These are phyloP conservation scores for Chrysochloris asiatica DNA, from an alignment of 2,113 vertebrate genomes.

Conservation along the genomic window DNA sequence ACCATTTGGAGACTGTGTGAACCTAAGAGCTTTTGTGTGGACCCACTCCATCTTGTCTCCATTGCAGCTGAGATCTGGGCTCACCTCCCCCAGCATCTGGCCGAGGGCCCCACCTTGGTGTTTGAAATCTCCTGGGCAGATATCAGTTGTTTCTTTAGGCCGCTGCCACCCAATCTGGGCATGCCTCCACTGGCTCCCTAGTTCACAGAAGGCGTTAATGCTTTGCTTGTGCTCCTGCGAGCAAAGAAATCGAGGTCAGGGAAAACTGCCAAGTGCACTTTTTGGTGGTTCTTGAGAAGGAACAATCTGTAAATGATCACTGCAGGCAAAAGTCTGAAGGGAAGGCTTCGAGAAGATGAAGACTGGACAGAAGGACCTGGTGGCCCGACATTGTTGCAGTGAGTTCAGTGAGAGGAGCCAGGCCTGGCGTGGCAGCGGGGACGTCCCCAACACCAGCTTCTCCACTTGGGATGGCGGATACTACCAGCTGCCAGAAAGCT, in stretches of 20 bases:
- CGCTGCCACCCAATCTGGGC: not conserved
- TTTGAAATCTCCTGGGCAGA: not conserved
- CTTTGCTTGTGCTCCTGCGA: slow-evolving; percentile 52
- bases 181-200: not conserved
- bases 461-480: not conserved
- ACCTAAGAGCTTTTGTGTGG: too few species aligned
- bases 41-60: not conserved
- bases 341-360: slow-evolving; percentile 8
- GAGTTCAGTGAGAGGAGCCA: not conserved
- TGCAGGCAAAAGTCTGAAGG: slow-evolving; percentile 4
- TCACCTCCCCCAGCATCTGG: not conserved
- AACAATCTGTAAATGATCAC: not conserved
- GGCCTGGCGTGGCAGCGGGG: not conserved
- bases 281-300: slow-evolving; percentile 24
- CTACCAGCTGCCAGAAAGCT: not conserved
- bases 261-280: slow-evolving; percentile 50
- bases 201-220: slow-evolving; percentile 37
- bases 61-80: not conserved
- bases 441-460: not conserved
- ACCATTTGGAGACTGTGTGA: not conserved
- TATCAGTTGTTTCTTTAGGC: not conserved
- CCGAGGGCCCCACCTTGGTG: not conserved
- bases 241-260: not conserved
- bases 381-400: not conserved
- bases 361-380: not conserved